These are phyloP conservation scores for Prunella strophiata DNA, from an alignment of 2,797 vertebrate species.

Conservation along the genomic window DNA sequence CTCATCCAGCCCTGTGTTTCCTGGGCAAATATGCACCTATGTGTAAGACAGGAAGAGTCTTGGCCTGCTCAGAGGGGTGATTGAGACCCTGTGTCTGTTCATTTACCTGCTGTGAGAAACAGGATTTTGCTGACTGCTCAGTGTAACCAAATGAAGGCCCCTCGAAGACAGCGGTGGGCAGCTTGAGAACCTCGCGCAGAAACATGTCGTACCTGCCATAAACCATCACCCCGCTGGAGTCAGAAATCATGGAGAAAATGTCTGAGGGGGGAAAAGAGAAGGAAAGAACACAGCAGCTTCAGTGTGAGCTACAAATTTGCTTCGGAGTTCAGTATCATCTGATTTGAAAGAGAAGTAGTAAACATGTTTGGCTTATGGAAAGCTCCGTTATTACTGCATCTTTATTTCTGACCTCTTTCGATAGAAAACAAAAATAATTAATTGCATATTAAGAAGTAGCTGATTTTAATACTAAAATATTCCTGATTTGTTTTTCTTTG, in stretches of 20 bases:
- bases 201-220: conserved; percentile 92
- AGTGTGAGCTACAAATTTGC: not conserved
- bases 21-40: not conserved
- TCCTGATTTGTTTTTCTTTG: not conserved
- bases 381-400: not conserved
- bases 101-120: conserved; percentile 93
- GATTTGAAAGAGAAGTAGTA: not conserved
- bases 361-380: not conserved
- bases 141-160: conserved; percentile 97
- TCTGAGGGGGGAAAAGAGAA: conserved; percentile 76
- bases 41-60: not conserved
- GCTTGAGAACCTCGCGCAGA: conserved; percentile 92
- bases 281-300: not conserved
- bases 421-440: not conserved
- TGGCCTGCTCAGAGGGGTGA: not conserved
- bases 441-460: not conserved
- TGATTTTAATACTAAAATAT: conserved; percentile 32
- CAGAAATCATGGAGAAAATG: conserved; percentile 97
- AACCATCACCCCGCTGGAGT: conserved; percentile 91
- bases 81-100: not conserved
- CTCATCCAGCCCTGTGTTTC: not conserved
- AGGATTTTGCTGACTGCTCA: conserved; percentile 90
- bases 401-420: not conserved
- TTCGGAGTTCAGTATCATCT: not conserved
- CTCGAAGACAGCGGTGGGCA: conserved; percentile 96